A percentile compares a stretch with the other conserved stretches of the same genome.
phyloP scores from a whole-genome alignment of 2,888 invertebrate genomes.

The Laothoe populi region DNA sequence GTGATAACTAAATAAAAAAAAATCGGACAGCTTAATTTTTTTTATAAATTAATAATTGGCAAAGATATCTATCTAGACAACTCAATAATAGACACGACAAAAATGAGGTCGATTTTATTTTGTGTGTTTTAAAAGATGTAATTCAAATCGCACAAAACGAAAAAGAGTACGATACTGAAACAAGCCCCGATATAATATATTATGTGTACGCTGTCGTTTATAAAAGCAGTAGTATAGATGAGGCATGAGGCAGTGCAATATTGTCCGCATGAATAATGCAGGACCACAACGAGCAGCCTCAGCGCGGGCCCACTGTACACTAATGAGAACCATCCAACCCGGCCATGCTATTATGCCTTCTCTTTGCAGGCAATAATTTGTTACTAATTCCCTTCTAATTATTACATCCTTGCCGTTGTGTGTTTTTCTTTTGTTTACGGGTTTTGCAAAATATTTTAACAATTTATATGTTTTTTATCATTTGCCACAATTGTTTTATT shows the following conservation, averaged over 20 bases:
- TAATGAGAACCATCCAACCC: slow-evolving; percentile 78
- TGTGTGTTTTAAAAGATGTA: no score
- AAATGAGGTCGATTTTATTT: not conserved
- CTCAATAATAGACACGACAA: not conserved
- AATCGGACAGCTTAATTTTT: no score
- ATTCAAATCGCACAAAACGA: slow-evolving; percentile 38
- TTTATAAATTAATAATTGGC: no score
- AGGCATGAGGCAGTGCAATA: slow-evolving; percentile 72
- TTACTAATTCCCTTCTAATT: slow-evolving; percentile 80
- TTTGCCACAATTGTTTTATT: not conserved
- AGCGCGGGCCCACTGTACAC: slow-evolving; percentile 66
- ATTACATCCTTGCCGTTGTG: slow-evolving; percentile 55
- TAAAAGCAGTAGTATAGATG: slow-evolving; percentile 56
- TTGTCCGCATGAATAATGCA: slow-evolving; percentile 83
- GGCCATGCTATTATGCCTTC: slow-evolving; percentile 68
- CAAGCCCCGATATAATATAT: slow-evolving; percentile 46
- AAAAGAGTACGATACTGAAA: slow-evolving; percentile 55
- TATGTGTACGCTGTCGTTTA: slow-evolving; percentile 47
- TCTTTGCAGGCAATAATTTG: slow-evolving; percentile 76
- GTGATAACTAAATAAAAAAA: not conserved
- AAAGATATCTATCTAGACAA: not conserved
- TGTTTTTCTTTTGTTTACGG: slow-evolving; percentile 35
- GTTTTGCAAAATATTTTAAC: not conserved
- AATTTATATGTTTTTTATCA: not conserved
- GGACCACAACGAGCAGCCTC: slow-evolving; percentile 64